These are phyloP conservation scores for Nomada fabriciana DNA, from an alignment of 2,888 invertebrate genomes.

Conservation along the genomic window DNA sequence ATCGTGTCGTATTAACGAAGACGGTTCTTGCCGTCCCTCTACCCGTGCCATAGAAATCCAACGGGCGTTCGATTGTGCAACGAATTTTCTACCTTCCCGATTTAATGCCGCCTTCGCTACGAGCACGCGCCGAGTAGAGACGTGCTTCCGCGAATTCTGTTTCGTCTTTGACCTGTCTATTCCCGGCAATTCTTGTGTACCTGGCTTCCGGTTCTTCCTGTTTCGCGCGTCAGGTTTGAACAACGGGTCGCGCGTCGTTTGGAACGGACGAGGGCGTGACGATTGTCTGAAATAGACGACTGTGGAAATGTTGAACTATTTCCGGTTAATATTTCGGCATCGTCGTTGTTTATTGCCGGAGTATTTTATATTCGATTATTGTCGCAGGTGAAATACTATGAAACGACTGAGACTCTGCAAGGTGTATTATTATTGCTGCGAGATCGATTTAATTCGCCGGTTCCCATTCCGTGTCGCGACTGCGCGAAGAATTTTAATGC, in stretches of 20 bases:
- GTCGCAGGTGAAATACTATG: too few species aligned
- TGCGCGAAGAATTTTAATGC: constrained; percentile 40
- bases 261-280: constrained; percentile 40
- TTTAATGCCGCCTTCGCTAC: background rate
- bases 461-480: background rate
- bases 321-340: too few species aligned
- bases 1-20: constrained; percentile 56
- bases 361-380: too few species aligned
- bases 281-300: background rate
- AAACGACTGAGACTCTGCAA: background rate
- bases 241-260: constrained; percentile 25
- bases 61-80: constrained; percentile 40
- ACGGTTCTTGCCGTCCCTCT: constrained; percentile 35
- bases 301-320: background rate
- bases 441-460: background rate
- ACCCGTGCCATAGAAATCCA: constrained; percentile 49
- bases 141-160: background rate
- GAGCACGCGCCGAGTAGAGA: background rate
- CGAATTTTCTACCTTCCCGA: constrained; percentile 29
- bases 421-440: background rate
- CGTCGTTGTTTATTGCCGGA: too few species aligned
- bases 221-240: constrained; percentile 24
- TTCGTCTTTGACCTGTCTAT: background rate
- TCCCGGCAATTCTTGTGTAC: background rate
- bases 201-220: constrained; percentile 25